Base-by-base conservation (phyloP, 2,888 invertebrate species). In the Tuberolachnus salignus region DNA sequence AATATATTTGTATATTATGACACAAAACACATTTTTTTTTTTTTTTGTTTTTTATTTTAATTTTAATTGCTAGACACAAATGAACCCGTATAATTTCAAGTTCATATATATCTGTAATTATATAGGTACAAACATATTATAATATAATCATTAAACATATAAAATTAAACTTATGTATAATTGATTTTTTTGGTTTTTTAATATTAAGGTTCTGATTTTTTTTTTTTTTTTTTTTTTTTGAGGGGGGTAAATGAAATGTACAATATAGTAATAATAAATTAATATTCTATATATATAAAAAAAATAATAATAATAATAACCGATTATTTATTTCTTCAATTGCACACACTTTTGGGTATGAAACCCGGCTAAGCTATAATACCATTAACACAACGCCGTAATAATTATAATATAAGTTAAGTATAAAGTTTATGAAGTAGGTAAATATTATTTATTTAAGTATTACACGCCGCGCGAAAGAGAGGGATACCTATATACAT, bases 311-410 rank as follows among this genome's bases (percentile, higher is more conserved):
- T 16, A 26, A 53, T 21, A 3, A 57, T 57, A 51, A 51, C 13
- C n/a, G 26, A 72, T 72, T 72, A 72, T 21, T 67, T 51, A 46
- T 46, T 63, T 73, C 53, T 63, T 69, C 14, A 21, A 78, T 78
- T 78, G 78, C 67, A 78, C 78, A 78, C 59, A 59, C 59, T 49
- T 14, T 75, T 8, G 57, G 75, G 34, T 34, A 26, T 67, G 67
- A 74, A 59, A 67, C 67, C 49, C 59, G 57, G 49, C 59, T 78
- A 51, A 49, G 42, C 59, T 59, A 69, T 16, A n/a, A 14, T 59
- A 78, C 49, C 42, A 49, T 75, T 78, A 78, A 78, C 78, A 49
- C 16, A 78, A 78, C 10, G 26, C 49, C 59, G 49, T 72, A 59
- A 72, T 72, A 61, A 61, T 19, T 26, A 61, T 19, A 61, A 72